These are phyloP conservation scores for Lasaia peninsularis DNA, from an alignment of 1,140 invertebrate genomes.

Conservation along the genomic window DNA sequence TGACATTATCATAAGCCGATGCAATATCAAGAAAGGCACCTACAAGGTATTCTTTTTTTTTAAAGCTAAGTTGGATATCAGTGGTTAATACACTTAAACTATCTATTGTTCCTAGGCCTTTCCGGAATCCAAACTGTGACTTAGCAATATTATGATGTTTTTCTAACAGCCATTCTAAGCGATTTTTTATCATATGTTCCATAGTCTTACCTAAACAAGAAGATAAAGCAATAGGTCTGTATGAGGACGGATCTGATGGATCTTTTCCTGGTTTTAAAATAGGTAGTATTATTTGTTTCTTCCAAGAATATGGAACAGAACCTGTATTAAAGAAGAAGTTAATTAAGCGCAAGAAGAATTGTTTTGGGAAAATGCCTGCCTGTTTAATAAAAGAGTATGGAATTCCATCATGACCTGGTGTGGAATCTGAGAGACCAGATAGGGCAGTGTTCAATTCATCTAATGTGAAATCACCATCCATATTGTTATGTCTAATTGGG, in stretches of 20 bases:
- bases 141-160: no score
- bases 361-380: neutral
- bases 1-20: no score
- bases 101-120: no score
- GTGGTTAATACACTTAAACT: no score
- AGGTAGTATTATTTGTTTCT: neutral
- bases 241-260: neutral
- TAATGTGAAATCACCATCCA: neutral
- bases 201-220: neutral
- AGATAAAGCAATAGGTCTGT: neutral
- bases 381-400: neutral
- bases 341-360: neutral
- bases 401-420: neutral
- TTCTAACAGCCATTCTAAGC: neutral
- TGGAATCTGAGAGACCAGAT: neutral
- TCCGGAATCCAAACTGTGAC: no score
- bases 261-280: neutral
- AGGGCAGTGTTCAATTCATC: neutral
- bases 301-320: neutral
- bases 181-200: neutral
- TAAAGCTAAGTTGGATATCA: no score
- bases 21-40: no score
- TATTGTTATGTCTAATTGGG: neutral
- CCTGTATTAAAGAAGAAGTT: neutral
- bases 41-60: no score